These are phyloP conservation scores for Candidula unifasciata DNA, from an alignment of 2,888 invertebrate genomes.

Conservation along the genomic window DNA sequence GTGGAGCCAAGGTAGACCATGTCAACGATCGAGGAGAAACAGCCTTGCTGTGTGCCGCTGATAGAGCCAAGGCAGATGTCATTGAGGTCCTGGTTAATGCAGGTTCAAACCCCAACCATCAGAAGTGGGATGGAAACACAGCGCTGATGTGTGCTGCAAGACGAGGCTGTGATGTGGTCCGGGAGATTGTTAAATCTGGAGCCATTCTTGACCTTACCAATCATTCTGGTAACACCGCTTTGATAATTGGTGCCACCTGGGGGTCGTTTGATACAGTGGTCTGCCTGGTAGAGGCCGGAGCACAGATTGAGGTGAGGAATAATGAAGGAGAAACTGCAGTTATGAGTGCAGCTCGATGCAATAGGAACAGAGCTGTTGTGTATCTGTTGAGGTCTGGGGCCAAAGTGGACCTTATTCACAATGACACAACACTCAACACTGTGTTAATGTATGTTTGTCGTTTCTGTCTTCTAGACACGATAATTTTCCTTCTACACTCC, in stretches of 20 bases:
- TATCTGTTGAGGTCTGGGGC: slow-evolving; percentile 25
- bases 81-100: slow-evolving; percentile 40
- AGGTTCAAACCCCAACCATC: slow-evolving; percentile 32
- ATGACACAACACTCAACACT: slow-evolving; percentile 10
- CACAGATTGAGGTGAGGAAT: slow-evolving; percentile 38
- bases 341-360: slow-evolving; percentile 48
- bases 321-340: slow-evolving; percentile 53
- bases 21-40: slow-evolving; percentile 50
- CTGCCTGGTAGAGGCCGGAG: slow-evolving; percentile 26
- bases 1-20: slow-evolving; percentile 29
- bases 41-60: slow-evolving; percentile 47
- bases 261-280: slow-evolving; percentile 37
- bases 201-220: slow-evolving; percentile 7
- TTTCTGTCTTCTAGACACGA: slow-evolving; percentile 32
- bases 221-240: slow-evolving; percentile 31
- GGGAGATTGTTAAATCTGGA: slow-evolving; percentile 16
- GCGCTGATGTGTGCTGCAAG: slow-evolving; percentile 44
- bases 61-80: slow-evolving; percentile 43
- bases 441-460: slow-evolving; percentile 26
- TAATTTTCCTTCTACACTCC: neutral
- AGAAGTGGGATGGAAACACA: slow-evolving; percentile 45
- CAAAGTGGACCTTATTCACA: slow-evolving; percentile 19
- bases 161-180: slow-evolving; percentile 28
- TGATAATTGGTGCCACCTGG: slow-evolving; percentile 31
- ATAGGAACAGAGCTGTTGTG: slow-evolving; percentile 27